Evolutionary conservation across 2,797 vertebrate species (phyloP).

Genomic region (Catharus ustulatus): DNA sequence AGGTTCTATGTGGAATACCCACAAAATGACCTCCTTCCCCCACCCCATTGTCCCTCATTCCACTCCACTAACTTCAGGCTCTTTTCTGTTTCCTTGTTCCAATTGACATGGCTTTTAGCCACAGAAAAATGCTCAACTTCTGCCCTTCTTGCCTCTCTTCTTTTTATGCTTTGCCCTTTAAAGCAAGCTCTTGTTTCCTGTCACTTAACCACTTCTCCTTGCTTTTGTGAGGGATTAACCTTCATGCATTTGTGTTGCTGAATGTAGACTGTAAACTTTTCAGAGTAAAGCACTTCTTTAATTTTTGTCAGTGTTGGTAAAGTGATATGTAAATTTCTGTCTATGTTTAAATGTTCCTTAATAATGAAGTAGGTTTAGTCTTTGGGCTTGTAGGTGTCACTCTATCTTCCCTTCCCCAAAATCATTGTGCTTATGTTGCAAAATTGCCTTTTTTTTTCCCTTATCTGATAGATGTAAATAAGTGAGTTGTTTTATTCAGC

Average conservation of each 20-base stretch:
- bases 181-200: neutral
- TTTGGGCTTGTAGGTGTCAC: neutral
- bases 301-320: neutral
- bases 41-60: neutral
- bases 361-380: neutral
- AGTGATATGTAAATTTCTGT: neutral
- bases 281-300: neutral
- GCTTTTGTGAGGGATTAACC: conserved; percentile 16
- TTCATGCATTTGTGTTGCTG: neutral
- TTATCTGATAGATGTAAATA: conserved; percentile 33
- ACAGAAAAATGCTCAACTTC: neutral
- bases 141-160: neutral
- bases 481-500: conserved; percentile 37
- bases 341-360: conserved; percentile 1
- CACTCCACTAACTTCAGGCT: neutral
- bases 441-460: neutral
- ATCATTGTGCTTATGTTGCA: neutral
- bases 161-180: neutral
- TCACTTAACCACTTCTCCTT: neutral
- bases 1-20: neutral
- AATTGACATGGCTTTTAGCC: neutral
- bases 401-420: neutral
- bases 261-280: conserved; percentile 19
- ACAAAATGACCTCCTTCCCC: neutral
- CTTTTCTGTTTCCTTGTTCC: neutral